Percentiles rank a stretch among this genome's conserved stretches.
phyloP scores from a whole-genome alignment of 2,113 vertebrate species.

The Dasyornis broadbenti region DNA sequence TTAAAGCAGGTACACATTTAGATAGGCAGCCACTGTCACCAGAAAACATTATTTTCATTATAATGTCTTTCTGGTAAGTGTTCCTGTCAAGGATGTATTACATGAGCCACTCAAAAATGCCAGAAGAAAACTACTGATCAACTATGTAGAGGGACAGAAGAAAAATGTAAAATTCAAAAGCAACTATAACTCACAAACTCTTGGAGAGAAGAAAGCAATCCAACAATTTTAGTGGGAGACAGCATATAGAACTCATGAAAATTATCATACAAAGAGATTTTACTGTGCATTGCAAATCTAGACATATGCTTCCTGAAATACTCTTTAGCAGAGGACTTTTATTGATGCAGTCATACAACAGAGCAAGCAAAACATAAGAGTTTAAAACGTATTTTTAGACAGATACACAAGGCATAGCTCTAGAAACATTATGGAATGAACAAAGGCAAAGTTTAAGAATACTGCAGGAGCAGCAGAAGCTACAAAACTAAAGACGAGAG shows the following conservation, averaged over 20 bases:
- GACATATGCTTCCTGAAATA: not conserved
- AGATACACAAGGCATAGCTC: not conserved
- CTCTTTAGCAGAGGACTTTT: not conserved
- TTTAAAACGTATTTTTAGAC: not conserved
- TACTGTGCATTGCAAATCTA: not conserved
- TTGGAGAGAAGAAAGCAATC: not conserved
- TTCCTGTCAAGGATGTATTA: not conserved
- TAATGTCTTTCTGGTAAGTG: not conserved
- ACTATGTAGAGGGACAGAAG: not conserved
- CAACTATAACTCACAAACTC: not conserved
- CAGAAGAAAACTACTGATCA: not conserved
- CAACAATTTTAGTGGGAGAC: not conserved
- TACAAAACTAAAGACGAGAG: not conserved
- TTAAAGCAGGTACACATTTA: not conserved
- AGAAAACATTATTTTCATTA: not conserved
- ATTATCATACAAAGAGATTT: not conserved
- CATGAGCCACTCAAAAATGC: not conserved
- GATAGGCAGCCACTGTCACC: not conserved
- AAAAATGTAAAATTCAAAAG: not conserved
- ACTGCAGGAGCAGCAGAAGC: not conserved
- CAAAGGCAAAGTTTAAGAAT: not conserved
- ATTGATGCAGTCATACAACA: not conserved
- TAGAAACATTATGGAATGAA: not conserved
- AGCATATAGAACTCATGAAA: not conserved
- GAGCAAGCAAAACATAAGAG: not conserved